Evolutionary conservation across 2,888 invertebrate genomes (phyloP).

Genomic region (Bembecia ichneumoniformis): DNA sequence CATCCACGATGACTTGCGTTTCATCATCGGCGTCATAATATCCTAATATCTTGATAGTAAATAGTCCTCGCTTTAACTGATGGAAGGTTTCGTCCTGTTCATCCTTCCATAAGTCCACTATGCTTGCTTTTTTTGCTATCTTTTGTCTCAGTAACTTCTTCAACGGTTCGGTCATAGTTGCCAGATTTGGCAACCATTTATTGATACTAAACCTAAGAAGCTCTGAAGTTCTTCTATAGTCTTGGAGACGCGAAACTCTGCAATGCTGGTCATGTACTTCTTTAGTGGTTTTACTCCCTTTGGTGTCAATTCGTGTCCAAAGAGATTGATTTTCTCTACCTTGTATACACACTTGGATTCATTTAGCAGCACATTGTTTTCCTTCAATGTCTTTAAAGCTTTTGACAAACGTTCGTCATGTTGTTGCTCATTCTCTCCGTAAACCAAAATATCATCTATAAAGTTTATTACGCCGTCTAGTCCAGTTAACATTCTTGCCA

Average conservation of each 20-base stretch:
- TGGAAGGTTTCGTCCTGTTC: background rate
- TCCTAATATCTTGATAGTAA: constrained; percentile 8
- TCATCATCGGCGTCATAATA: constrained; percentile 11
- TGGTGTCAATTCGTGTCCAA: constrained; percentile 20
- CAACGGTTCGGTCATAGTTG: constrained; percentile 12
- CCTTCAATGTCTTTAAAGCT: constrained; percentile 9
- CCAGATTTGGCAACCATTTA: constrained; percentile 15
- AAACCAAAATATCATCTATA: constrained; percentile 9
- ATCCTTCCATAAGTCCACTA: background rate
- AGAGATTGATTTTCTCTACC: constrained; percentile 15
- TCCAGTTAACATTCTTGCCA: constrained; percentile 26
- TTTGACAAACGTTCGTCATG: constrained; percentile 21
- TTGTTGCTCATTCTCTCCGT: constrained; percentile 5
- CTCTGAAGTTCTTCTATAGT: too few relatives aligned
- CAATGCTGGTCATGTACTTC: constrained; percentile 19
- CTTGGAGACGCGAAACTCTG: constrained; percentile 14
- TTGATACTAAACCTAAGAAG: constrained; percentile 11
- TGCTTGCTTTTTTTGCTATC: constrained; percentile 6
- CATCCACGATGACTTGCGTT: constrained; percentile 16
- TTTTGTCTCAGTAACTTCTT: constrained; percentile 8
- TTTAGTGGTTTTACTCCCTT: constrained; percentile 20
- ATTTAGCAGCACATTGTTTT: constrained; percentile 6
- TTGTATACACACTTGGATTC: constrained; percentile 24
- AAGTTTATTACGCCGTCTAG: constrained; percentile 28
- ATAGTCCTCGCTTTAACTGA: background rate